Conservation (phyloP, 2,888 invertebrate species). For the Spatulosminthurus flaviceps region DNA sequence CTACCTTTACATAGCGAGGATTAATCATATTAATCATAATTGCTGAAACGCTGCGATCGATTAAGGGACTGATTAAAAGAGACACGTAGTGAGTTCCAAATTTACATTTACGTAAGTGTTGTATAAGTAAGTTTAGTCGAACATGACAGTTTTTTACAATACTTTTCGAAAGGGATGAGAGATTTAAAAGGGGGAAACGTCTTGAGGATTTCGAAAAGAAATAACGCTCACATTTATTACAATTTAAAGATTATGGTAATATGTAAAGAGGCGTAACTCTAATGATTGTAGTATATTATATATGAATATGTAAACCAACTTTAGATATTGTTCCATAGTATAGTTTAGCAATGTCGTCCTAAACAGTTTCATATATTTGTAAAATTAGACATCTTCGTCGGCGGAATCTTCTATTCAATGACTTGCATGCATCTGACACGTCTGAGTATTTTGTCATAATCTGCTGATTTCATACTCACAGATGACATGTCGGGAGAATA, state of each 20-base stretch:
- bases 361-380: slow-evolving; percentile 2
- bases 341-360: not conserved
- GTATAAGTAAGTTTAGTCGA: too few relatives aligned
- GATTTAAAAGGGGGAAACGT: too few relatives aligned
- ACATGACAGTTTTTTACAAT: too few relatives aligned
- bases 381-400: not conserved
- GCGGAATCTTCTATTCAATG: not conserved
- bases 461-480: slow-evolving; percentile 29
- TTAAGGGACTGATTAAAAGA: too few relatives aligned
- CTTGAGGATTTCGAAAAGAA: not conserved
- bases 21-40: too few relatives aligned
- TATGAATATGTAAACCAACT: slow-evolving; percentile 16
- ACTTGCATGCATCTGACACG: slow-evolving; percentile 22
- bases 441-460: slow-evolving; percentile 36
- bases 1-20: too few relatives aligned
- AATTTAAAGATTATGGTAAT: not conserved
- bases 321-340: not conserved
- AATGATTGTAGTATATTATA: not conserved
- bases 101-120: too few relatives aligned
- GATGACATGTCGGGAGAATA: slow-evolving; percentile 1
- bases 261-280: not conserved
- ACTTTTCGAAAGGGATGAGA: not conserved
- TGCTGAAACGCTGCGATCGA: too few relatives aligned
- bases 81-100: too few relatives aligned
- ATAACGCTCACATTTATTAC: not conserved